Evolutionary conservation across 2,797 vertebrate genomes (phyloP), one percentile per base, ranked within the genome.

Genomic region (Hyperoplus immaculatus): DNA sequence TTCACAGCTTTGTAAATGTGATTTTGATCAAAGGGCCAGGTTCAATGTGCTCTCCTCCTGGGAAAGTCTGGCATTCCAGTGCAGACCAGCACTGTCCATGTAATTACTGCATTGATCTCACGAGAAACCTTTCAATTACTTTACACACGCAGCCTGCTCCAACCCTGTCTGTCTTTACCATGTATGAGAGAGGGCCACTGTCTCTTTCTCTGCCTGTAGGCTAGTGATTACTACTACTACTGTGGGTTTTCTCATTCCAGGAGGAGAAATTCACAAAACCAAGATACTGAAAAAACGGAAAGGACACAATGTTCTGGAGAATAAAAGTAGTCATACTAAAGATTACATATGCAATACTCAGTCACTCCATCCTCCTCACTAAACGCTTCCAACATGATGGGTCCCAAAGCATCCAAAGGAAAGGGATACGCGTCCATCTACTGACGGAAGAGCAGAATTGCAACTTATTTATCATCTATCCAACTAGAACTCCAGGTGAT

Each of bases 401-500:
- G 8, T 59, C 6, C 14, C 6, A 51, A 16, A 14, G 39, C 6
- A n/a, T 3, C 13, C 21, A 1, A 4, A 39, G 0, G 11, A 47
- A 65, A 54, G 60, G 3, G 43, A 63, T 13, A 75, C 0, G 8
- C 62, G 11, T 77, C 46, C 82, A 74, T 74, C 84, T 87, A 53
- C 59, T 54, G 87, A 39, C 29, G 13, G 36, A 21, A 69, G 29
- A 58, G 1, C n/a, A 1, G 66, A 66, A 88, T 38, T 78, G 36
- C 84, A 92, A 13, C 21, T 72, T 88, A 77, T 90, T 89, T 88
- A 84, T 74, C 47, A 6, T 39, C 16, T 16, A 21, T 29, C 29
- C 29, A 29, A 29, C 29, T 29, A 50, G 18, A 53, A 8, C 7
- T 12, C 41, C 1, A 79, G 50, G n/a, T 5, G 18, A 58, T 75